Evolutionary conservation across 2,113 vertebrate species (phyloP).

Genomic region (Istiophorus platypterus): DNA sequence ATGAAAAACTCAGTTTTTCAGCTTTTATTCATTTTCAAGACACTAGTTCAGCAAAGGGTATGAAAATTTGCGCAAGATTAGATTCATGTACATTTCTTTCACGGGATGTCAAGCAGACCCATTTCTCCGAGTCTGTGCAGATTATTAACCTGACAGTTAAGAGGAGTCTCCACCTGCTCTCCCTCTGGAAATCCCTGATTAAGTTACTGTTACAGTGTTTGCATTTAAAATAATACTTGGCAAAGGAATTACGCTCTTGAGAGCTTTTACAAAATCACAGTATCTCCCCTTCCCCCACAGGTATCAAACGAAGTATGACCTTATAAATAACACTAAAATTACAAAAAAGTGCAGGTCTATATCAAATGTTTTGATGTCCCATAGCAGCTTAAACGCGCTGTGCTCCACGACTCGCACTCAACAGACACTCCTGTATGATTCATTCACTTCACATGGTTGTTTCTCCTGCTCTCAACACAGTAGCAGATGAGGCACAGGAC

Average conservation of each 20-base stretch:
- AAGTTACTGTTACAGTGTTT: slow-evolving; percentile 64
- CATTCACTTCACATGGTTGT: slow-evolving; percentile 67
- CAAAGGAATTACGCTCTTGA: slow-evolving; percentile 43
- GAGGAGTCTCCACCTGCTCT: slow-evolving; percentile 22
- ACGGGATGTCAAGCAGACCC: slow-evolving; percentile 15
- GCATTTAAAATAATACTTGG: slow-evolving; percentile 49
- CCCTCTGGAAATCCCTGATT: slow-evolving; percentile 67
- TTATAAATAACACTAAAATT: slow-evolving; percentile 65
- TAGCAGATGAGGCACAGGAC: slow-evolving; percentile 81
- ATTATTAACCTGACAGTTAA: slow-evolving; percentile 13
- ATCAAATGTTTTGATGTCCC: slow-evolving; percentile 57
- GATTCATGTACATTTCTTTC: slow-evolving; percentile 42
- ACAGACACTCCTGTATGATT: slow-evolving; percentile 7
- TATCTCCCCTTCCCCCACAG: slow-evolving; percentile 13
- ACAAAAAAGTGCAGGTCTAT: slow-evolving; percentile 71
- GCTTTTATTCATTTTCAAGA: slow-evolving; percentile 68
- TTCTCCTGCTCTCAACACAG: slow-evolving; percentile 72
- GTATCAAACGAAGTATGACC: slow-evolving; percentile 46
- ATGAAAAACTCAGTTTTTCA: slow-evolving; percentile 39
- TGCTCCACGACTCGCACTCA: slow-evolving; percentile 1
- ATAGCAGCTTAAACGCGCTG: slow-evolving; percentile 50
- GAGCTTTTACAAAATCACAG: slow-evolving; percentile 78
- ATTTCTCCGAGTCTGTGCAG: slow-evolving; percentile 5
- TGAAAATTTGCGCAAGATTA: slow-evolving; percentile 39
- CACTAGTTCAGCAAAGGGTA: slow-evolving; percentile 44